Evolutionary conservation across 2,888 invertebrate species (phyloP).

Genomic region (Lomographa bimaculata): DNA sequence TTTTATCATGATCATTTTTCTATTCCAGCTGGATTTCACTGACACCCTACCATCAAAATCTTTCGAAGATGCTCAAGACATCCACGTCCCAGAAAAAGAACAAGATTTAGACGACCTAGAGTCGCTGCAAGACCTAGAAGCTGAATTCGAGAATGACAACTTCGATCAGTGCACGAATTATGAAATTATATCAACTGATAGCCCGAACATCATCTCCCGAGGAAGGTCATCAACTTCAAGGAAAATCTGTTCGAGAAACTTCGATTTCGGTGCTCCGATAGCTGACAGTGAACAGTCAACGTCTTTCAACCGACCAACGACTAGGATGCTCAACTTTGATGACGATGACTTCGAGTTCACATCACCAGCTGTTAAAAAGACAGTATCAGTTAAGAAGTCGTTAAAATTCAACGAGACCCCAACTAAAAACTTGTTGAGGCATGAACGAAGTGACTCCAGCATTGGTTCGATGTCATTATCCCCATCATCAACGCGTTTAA

Average conservation of each 20-base stretch:
- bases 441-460: constrained; percentile 62
- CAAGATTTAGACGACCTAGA: constrained; percentile 59
- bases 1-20: too few species aligned
- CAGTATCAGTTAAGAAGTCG: constrained; percentile 63
- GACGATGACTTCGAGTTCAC: constrained; percentile 72
- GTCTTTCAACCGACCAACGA: constrained; percentile 67
- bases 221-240: constrained; percentile 54
- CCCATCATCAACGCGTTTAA: constrained; percentile 46
- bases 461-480: constrained; percentile 60
- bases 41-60: constrained; percentile 51
- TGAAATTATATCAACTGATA: constrained; percentile 78
- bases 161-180: constrained; percentile 75
- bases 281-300: constrained; percentile 68
- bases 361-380: constrained; percentile 57
- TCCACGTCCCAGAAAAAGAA: constrained; percentile 39
- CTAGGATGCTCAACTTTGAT: constrained; percentile 70
- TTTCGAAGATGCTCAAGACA: constrained; percentile 39
- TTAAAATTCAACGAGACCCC: constrained; percentile 68
- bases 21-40: constrained; percentile 65
- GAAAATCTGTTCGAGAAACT: constrained; percentile 62
- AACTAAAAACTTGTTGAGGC: constrained; percentile 46
- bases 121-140: constrained; percentile 70
- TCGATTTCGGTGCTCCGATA: constrained; percentile 73
- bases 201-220: constrained; percentile 72
- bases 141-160: constrained; percentile 69